Conservation (phyloP, 2,797 vertebrate genomes). For the Caiman crocodilus region DNA sequence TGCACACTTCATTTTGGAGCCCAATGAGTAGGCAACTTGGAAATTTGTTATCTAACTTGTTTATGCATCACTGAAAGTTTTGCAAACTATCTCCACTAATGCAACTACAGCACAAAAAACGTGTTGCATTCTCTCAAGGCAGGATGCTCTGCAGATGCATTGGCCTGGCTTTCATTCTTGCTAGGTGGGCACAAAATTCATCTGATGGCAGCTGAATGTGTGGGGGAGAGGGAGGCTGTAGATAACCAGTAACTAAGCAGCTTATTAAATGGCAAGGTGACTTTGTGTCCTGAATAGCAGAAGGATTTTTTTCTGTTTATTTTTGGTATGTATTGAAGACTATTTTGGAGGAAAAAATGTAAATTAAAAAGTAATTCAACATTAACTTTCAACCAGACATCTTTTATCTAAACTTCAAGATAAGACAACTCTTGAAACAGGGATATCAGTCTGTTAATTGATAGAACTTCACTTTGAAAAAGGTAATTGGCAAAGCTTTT, state of each 20-base stretch:
- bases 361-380: not conserved
- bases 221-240: not conserved
- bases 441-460: not conserved
- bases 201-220: not conserved
- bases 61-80: not conserved
- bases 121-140: not conserved
- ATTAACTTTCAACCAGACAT: not conserved
- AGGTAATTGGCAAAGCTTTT: not conserved
- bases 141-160: not conserved
- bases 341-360: not conserved
- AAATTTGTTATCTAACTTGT: not conserved
- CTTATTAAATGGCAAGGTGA: not conserved
- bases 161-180: not conserved
- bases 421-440: not conserved
- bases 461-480: not conserved
- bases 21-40: not conserved
- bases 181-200: not conserved
- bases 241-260: not conserved
- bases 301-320: not conserved
- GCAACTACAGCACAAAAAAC: not conserved
- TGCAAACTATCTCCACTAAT: not conserved
- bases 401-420: not conserved
- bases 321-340: not conserved
- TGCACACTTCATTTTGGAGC: not conserved
- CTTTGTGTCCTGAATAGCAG: slow-evolving; percentile 35